A percentile compares a stretch with the other conserved stretches of the same genome.
Conservation (phyloP, 2,797 vertebrate genomes). For the Aulostomus chinensis region DNA sequence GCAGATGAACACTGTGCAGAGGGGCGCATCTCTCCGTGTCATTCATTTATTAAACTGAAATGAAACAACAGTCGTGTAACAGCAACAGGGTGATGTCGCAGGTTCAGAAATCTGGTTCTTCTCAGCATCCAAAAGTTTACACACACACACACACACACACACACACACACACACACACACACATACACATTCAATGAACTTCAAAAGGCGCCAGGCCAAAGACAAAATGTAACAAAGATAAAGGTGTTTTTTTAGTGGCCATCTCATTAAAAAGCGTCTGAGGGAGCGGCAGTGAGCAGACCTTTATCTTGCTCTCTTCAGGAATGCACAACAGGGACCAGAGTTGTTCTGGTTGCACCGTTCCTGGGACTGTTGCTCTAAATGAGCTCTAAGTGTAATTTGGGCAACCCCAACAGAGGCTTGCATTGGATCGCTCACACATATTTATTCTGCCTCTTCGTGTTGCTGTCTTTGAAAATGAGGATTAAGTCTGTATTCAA, state of each 20-base stretch:
- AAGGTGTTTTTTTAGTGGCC: too few species aligned
- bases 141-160: too few species aligned
- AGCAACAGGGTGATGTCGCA: not conserved
- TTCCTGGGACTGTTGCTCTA: not conserved
- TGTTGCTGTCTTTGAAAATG: slow-evolving; percentile 64
- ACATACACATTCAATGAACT: too few species aligned
- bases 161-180: too few species aligned
- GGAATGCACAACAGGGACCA: not conserved
- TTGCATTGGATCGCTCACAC: slow-evolving; percentile 63
- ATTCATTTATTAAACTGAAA: not conserved
- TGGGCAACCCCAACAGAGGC: slow-evolving; percentile 60
- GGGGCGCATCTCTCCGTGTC: not conserved
- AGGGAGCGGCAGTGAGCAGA: too few species aligned
- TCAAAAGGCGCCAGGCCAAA: too few species aligned
- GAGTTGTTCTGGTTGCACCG: not conserved
- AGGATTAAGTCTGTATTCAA: slow-evolving; percentile 75
- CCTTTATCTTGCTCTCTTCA: too few species aligned
- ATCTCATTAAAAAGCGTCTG: too few species aligned
- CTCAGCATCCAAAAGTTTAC: too few species aligned
- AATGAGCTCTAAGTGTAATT: slow-evolving; percentile 52
- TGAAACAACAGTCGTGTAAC: not conserved
- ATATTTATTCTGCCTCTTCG: slow-evolving; percentile 63
- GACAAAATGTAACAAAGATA: too few species aligned
- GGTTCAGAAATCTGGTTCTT: too few species aligned
- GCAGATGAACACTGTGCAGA: too few species aligned